Evolutionary conservation across 1,140 invertebrate genomes (phyloP).

Genomic region (Drosophila erecta): DNA sequence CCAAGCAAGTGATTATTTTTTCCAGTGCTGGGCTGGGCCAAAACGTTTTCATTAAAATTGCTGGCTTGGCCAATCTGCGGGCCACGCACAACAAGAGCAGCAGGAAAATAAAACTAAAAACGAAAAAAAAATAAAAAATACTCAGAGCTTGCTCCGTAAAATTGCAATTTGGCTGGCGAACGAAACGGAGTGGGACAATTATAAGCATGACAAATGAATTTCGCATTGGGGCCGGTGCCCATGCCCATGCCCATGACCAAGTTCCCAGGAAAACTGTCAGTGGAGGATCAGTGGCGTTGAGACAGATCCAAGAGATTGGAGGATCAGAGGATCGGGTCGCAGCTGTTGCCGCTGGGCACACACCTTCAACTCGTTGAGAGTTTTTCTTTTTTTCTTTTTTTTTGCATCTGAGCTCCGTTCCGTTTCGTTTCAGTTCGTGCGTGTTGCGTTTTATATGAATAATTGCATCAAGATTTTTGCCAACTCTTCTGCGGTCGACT

Average conservation of each 20-base stretch:
- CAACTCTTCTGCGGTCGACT: slow-evolving; percentile 40
- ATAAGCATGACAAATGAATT: slow-evolving; percentile 84
- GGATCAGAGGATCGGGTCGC: slow-evolving; percentile 17
- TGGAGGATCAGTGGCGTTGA: slow-evolving; percentile 42
- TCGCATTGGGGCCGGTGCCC: slow-evolving; percentile 62
- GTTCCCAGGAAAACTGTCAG: slow-evolving; percentile 69
- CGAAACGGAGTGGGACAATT: slow-evolving; percentile 74
- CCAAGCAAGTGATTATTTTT: slow-evolving; percentile 1
- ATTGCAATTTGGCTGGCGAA: slow-evolving; percentile 67
- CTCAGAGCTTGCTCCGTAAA: slow-evolving; percentile 37
- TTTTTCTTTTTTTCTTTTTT: slow-evolving; percentile 11
- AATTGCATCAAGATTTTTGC: slow-evolving; percentile 78
- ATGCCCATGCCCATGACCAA: background rate
- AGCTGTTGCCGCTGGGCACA: slow-evolving; percentile 68
- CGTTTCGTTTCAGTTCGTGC: slow-evolving; percentile 29
- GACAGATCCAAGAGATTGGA: slow-evolving; percentile 43
- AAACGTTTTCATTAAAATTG: slow-evolving; percentile 82
- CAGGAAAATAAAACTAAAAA: slow-evolving; percentile 12
- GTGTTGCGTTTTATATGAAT: slow-evolving; percentile 62
- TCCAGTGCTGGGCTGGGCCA: slow-evolving; percentile 47
- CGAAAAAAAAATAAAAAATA: slow-evolving; percentile 18
- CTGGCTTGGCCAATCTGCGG: slow-evolving; percentile 58
- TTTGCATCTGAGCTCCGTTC: slow-evolving; percentile 28
- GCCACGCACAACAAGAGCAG: slow-evolving; percentile 45
- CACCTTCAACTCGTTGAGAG: slow-evolving; percentile 58